Percentiles rank a stretch among this genome's conserved stretches.
Evolutionary conservation across 2,888 invertebrate species (phyloP).

Genomic region (Axea sp.): DNA sequence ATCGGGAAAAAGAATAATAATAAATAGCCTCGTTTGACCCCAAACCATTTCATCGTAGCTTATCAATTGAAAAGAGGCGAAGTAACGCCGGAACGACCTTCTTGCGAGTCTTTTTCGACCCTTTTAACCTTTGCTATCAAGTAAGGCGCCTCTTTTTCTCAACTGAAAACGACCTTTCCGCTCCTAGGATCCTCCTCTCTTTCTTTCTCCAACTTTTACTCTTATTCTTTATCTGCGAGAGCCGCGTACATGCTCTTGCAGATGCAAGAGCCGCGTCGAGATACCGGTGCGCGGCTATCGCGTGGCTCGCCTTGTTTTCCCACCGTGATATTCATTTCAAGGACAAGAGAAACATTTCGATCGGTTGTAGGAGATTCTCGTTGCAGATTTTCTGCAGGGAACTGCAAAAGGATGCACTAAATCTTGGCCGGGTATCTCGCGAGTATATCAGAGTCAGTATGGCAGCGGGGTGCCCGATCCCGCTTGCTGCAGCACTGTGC

Average conservation of each 20-base stretch:
- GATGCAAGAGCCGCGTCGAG: conserved; percentile 61
- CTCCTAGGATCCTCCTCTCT: conserved; percentile 31
- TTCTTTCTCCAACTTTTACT: conserved; percentile 58
- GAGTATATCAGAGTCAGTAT: conserved; percentile 78
- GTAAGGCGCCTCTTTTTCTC: conserved; percentile 4
- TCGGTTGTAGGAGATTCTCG: conserved; percentile 77
- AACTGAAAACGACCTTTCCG: conserved; percentile 41
- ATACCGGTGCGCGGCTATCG: conserved; percentile 62
- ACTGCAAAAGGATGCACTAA: conserved; percentile 76
- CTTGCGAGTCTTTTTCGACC: conserved; percentile 14
- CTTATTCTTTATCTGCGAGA: conserved; percentile 58
- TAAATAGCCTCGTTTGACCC: not conserved
- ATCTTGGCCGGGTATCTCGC: conserved; percentile 77
- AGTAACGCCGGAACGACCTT: not conserved
- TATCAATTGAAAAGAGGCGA: conserved; percentile 8
- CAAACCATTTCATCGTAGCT: not conserved
- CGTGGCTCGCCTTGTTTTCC: conserved; percentile 72
- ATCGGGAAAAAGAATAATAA: not conserved
- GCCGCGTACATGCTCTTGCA: conserved; percentile 56
- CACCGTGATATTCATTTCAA: conserved; percentile 76
- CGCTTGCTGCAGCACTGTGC: conserved; percentile 53
- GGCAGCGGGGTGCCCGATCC: conserved; percentile 77
- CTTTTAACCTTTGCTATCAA: conserved; percentile 47
- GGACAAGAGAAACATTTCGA: conserved; percentile 77
- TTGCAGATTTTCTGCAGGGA: conserved; percentile 74